Base-by-base conservation (phyloP, 2,797 vertebrate species). In the Okamejei kenojei region DNA sequence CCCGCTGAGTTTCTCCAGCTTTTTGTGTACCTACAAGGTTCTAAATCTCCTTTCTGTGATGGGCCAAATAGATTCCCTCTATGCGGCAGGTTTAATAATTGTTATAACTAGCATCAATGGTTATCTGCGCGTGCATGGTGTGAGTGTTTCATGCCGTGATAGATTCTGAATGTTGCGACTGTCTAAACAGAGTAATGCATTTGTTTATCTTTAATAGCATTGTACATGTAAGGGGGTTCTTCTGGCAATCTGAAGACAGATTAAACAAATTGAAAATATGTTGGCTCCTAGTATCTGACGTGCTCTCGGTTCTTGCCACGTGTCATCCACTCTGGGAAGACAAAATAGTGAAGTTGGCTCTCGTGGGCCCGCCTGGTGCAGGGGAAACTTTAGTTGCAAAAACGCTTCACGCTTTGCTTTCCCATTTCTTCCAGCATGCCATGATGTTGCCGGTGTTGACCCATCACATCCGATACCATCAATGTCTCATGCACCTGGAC, bases 381-480 rank as follows among this genome's bases (percentile, higher is more conserved):
- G n/a, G 76, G 7, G n/a, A 77, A 78, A 78, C n/a, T 11, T 35
- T 78, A n/a, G 1, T 35, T 35, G 0, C 10, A 15, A 1, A 13
- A 78, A 35, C 10, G 2, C 17, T 35, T 88, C 17, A 32, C 3
- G 61, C 5, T 11, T 63, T 26, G 7, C 35, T 21, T 2, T 84
- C 13, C 0, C 35, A 93, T 32, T 73, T 81, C 63, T 65, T 79
- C 1, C 95, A 99, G 99, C 99, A 99, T 1, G 99, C 99, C 71
- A 99, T 99, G 99, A 99, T 99, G 98, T 96, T 99, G 80, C 98
- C 99, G 0, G 98, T 99, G 82, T 96, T 99, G 93, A 99, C 98
- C 65, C 99, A 99, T 95, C 99, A 99, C 10, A 99, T 99, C 93
- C 98, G 98, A 23, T 99, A 99, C 96, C 99, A 99, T 95, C 98